A percentile compares a stretch with the other conserved stretches of the same genome.
phyloP scores from a whole-genome alignment of 2,888 invertebrate genomes.

The Pogonocherus hispidulus region DNA sequence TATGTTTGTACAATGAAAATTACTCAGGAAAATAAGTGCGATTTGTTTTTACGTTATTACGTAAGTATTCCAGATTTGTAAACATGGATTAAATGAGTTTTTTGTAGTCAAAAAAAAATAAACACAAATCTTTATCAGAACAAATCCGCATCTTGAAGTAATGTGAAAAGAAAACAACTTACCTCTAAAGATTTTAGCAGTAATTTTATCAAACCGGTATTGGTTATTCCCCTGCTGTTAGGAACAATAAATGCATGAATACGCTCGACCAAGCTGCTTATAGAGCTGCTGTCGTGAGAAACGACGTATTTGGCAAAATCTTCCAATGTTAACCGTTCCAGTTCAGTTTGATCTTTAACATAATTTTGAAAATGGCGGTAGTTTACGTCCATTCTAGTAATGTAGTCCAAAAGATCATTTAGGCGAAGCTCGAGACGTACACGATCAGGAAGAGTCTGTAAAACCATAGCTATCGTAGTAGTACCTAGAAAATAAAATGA shows the following conservation, averaged over 20 bases:
- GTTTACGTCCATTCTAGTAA: constrained; percentile 74
- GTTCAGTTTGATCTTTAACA: constrained; percentile 63
- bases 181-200: constrained; percentile 57
- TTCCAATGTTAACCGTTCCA: constrained; percentile 77
- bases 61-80: too few relatives aligned
- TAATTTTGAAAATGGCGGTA: constrained; percentile 75
- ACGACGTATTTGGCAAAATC: constrained; percentile 81
- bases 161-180: constrained; percentile 43
- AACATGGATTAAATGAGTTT: too few relatives aligned
- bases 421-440: constrained; percentile 74
- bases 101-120: too few relatives aligned
- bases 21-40: too few relatives aligned
- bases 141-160: too few relatives aligned
- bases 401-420: constrained; percentile 74
- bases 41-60: too few relatives aligned
- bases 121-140: too few relatives aligned
- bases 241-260: constrained; percentile 76
- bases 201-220: constrained; percentile 57
- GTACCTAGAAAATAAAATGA: constrained; percentile 47
- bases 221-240: constrained; percentile 67
- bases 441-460: constrained; percentile 64
- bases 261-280: constrained; percentile 77
- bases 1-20: too few relatives aligned
- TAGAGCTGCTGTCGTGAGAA: constrained; percentile 76
- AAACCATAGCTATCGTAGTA: constrained; percentile 55